Conservation (phyloP, 2,113 vertebrate genomes). For the Malurus cyaneus region DNA sequence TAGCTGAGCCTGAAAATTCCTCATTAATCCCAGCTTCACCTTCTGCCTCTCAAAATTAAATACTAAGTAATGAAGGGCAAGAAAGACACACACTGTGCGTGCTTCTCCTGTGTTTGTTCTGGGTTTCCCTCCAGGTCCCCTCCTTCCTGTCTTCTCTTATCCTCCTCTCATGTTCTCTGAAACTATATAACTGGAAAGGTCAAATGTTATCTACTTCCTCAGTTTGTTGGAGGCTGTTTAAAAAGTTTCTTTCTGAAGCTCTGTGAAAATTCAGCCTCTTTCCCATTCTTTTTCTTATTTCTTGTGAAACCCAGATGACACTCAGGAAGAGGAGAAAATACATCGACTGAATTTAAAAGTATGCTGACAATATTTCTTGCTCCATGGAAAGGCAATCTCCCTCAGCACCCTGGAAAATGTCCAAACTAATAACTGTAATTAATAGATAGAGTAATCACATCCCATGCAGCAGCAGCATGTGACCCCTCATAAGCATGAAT, state of each 20-base stretch:
- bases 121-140: background rate
- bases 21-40: background rate
- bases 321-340: background rate
- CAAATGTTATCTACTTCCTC: background rate
- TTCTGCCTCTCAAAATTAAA: slow-evolving; percentile 5
- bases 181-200: background rate
- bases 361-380: background rate
- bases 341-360: background rate
- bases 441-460: slow-evolving; percentile 20
- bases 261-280: background rate
- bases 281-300: background rate
- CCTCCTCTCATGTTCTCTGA: background rate
- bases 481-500: background rate
- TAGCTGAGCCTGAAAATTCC: background rate
- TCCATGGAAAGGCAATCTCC: background rate
- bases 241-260: background rate
- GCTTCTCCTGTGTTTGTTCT: background rate
- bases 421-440: slow-evolving; percentile 42
- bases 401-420: background rate
- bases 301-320: background rate
- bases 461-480: background rate
- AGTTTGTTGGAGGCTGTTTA: background rate
- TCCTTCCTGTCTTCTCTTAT: background rate
- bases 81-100: background rate
- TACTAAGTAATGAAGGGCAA: background rate